Conservation (phyloP, 1,140 invertebrate species). For the Condylostylus longicornis region DNA sequence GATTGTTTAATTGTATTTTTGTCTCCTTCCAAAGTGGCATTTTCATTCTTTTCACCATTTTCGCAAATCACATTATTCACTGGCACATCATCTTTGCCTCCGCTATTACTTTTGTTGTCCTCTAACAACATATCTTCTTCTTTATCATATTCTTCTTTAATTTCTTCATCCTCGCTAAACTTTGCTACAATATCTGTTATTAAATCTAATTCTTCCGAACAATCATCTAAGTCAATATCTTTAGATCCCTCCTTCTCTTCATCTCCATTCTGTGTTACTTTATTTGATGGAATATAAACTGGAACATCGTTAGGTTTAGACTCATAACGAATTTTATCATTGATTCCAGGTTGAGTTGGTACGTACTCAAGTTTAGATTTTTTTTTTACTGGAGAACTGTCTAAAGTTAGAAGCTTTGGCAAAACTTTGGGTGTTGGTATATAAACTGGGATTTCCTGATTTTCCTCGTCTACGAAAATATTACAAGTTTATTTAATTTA, state of each 20-base stretch:
- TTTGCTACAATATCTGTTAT: constrained; percentile 17
- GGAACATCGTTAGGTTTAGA: background rate
- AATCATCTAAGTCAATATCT: constrained; percentile 7
- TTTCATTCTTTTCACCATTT: no score
- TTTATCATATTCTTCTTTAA: constrained; percentile 17
- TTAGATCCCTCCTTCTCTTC: background rate
- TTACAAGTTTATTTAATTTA: no score
- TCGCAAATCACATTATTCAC: no score
- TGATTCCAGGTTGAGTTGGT: constrained; percentile 7
- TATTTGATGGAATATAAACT: background rate
- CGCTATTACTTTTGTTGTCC: constrained; percentile 5
- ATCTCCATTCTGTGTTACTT: background rate
- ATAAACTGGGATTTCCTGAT: constrained; percentile 27
- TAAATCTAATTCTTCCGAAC: constrained; percentile 7
- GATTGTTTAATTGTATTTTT: no score
- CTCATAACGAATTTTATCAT: background rate
- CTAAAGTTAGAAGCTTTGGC: constrained; percentile 1
- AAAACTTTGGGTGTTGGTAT: constrained; percentile 33
- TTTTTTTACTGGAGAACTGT: background rate
- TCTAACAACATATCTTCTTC: constrained; percentile 10
- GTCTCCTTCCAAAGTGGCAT: no score
- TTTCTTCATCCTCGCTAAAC: constrained; percentile 31
- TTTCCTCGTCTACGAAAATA: constrained; percentile 3
- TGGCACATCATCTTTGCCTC: no score
- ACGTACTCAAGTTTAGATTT: constrained; percentile 9